Evolutionary conservation across 1,140 invertebrate genomes (phyloP).

Genomic region (Ericerus pela): DNA sequence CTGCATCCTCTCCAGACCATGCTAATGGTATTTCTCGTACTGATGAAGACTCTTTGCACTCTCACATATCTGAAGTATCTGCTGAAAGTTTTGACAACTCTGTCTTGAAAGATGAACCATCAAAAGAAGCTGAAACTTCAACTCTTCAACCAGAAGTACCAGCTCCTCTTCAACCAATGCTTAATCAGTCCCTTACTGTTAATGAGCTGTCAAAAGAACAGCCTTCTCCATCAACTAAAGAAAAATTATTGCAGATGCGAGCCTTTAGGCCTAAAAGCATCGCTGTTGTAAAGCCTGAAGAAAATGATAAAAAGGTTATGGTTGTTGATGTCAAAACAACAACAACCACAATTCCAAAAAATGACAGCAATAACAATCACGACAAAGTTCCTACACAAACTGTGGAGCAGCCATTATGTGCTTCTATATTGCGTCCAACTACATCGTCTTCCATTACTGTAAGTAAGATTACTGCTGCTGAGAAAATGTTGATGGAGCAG

Average conservation of each 20-base stretch:
- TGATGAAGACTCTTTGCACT: not conserved
- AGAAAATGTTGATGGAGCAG: slow-evolving; percentile 24
- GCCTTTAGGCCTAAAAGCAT: slow-evolving; percentile 20
- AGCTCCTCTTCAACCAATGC: too few species aligned
- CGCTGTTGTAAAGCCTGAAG: slow-evolving; percentile 13
- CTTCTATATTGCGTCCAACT: slow-evolving; percentile 1
- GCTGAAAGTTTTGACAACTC: not conserved
- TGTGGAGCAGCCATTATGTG: not conserved
- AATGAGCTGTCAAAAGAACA: not conserved
- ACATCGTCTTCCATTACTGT: slow-evolving; percentile 25
- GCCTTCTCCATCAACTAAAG: slow-evolving; percentile 17
- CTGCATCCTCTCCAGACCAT: not conserved
- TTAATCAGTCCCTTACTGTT: too few species aligned
- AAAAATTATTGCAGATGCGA: slow-evolving; percentile 23
- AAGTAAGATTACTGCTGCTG: slow-evolving; percentile 25
- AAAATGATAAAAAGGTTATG: slow-evolving; percentile 5
- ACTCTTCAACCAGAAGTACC: too few species aligned
- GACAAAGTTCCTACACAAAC: not conserved
- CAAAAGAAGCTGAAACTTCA: not conserved
- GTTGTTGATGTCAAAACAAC: not conserved
- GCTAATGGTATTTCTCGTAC: not conserved
- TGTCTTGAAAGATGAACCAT: not conserved
- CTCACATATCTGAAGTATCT: not conserved
- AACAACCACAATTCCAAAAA: slow-evolving; percentile 1
- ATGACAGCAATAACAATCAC: slow-evolving; percentile 3